Evolutionary conservation across 1,140 invertebrate species (phyloP).

Genomic region (Rhynchophorus ferrugineus): DNA sequence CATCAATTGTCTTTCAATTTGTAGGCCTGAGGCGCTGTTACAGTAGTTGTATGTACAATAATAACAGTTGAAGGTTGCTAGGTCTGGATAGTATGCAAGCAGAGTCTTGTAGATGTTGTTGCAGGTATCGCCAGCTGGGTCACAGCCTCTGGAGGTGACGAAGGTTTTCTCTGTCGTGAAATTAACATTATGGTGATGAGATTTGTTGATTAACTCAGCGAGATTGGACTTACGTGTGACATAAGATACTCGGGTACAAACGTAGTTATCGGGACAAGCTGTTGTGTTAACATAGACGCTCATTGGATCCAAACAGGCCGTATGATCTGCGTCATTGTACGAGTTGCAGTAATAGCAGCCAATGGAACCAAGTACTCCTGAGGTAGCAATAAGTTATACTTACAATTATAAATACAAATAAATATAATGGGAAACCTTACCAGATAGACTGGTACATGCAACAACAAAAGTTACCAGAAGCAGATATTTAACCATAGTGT

Average conservation of each 20-base stretch:
- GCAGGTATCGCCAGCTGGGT: conserved; percentile 10
- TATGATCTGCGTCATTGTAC: not conserved
- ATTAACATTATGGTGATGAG: not conserved
- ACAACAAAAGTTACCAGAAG: no score
- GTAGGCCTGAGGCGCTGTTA: conserved; percentile 6
- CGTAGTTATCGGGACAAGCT: not conserved
- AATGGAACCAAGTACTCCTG: not conserved
- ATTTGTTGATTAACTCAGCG: no score
- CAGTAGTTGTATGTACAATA: conserved; percentile 9
- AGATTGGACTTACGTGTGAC: not conserved
- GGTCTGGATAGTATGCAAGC: conserved; percentile 10
- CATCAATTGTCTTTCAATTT: not conserved
- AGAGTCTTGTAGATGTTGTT: conserved; percentile 13
- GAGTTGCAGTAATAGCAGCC: not conserved
- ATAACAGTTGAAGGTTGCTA: conserved; percentile 12
- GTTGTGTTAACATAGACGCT: not conserved
- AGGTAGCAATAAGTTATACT: no score
- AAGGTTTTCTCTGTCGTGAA: conserved; percentile 10
- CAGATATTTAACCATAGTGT: no score
- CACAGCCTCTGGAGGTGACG: conserved; percentile 11
- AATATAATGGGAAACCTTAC: no score
- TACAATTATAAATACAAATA: no score
- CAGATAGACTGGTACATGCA: no score
- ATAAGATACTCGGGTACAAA: not conserved
- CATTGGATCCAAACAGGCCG: conserved; percentile 2